Conservation (phyloP, 2,797 vertebrate genomes). For the Sardinella longiceps region DNA sequence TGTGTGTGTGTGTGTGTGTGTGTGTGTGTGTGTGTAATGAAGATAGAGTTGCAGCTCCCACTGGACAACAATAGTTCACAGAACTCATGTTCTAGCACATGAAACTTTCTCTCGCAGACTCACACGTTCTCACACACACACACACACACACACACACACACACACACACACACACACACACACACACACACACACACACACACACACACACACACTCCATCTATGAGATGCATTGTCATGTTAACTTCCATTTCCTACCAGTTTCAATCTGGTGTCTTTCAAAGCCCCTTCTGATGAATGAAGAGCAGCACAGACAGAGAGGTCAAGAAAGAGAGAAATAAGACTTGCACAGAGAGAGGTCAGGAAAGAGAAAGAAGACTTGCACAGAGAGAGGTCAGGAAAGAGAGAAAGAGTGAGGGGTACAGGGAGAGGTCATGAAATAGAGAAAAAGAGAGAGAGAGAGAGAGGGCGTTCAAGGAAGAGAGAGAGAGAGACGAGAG, state of each 20-base stretch:
- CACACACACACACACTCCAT: neutral
- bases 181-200: too few relatives aligned
- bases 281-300: neutral
- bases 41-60: too few relatives aligned
- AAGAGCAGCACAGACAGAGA: neutral
- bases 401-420: neutral
- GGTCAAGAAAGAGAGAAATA: neutral
- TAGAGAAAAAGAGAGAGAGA: neutral
- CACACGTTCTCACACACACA: too few relatives aligned
- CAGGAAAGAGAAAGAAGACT: neutral
- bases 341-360: neutral
- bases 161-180: too few relatives aligned
- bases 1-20: too few relatives aligned
- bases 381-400: neutral
- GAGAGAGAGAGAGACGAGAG: neutral
- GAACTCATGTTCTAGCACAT: too few relatives aligned
- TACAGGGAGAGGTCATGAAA: neutral
- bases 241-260: neutral
- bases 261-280: slow-evolving; percentile 1
- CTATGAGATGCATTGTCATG: slow-evolving; percentile 2
- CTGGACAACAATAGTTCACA: too few relatives aligned
- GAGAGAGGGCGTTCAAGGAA: neutral
- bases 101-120: too few relatives aligned
- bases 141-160: too few relatives aligned
- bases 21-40: too few relatives aligned